Base-by-base conservation (phyloP, 2,888 invertebrate species). In the Catonia carolina region DNA sequence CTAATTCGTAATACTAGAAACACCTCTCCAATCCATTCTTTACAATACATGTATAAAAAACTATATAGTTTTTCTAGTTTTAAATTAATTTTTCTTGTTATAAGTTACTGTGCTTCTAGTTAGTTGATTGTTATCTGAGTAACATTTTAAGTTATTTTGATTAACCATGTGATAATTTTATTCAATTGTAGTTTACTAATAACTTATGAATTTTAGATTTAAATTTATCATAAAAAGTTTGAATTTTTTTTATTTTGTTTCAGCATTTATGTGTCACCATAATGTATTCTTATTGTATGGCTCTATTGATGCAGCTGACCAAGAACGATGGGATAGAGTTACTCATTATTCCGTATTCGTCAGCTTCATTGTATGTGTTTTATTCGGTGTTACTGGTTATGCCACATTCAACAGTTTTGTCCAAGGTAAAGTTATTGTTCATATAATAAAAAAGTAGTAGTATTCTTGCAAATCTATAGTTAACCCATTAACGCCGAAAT, bases 191-290 rank as follows among this genome's bases (percentile, higher is more conserved):
- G 7, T 8, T 27, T 15, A 8, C 27, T 23, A 10, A 14, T n/a
- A 41, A 51, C 20, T 18, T 33, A 18, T 58, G 10, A 58, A 17
- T 10, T 14, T n/a, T 7, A 15, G n/a, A 15, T 12, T n/a, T 20
- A n/a, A 6, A 5, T 15, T 15, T 17, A 18, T n/a, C n/a, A n/a
- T 14, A 56, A 37, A 53, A 52, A 56, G 55, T 20, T 56, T 33
- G 17, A 37, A 14, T 1, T 17, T 55, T 12, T 48, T 51, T 45
- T 41, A 51, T 58, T 57, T 61, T 63, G 51, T 72, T 74, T 45
- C 70, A 85, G 86, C 89, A n/a, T 91, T 89, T 70, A 89, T 91
- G 89, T 91, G 90, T 69, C 90, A 91, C 68, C 90, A 90, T 73
- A 90, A 89, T 70, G 88, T 88, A 55, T 91, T 90, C 70, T 77